Evolutionary conservation across 2,888 invertebrate genomes (phyloP), one percentile per base, ranked within the genome.

Genomic region (Slavum lentiscoides): DNA sequence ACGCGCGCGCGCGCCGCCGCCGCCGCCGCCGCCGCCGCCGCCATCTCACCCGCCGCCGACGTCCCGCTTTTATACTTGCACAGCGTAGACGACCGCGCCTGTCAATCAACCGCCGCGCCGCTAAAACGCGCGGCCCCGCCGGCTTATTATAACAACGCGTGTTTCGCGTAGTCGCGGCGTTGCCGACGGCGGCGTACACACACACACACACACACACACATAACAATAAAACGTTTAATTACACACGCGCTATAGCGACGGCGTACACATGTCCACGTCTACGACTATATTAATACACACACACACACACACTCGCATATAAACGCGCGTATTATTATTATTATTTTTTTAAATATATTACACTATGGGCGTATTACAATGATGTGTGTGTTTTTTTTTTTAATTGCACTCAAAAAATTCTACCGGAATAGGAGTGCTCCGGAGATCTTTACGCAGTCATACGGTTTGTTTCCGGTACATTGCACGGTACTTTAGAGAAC

Each of bases 151-250:
- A 80, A 80, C 70, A 80, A 68, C 70, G 72, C 72, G 75, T 75
- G 30, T 30, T 30, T 67, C 66, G 30, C 67, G 66, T 43, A 66
- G 30, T 21, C 23, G 66, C 64, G 77, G 37, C 62, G 77, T 39
- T 58, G 64, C 70, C 70, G 39, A 13, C 37, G 58, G 58, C 75
- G 49, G 30, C 30, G 30, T 30, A 30, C 30, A 30, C 30, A 30
- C 30, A 30, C 30, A 30, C 30, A 30, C 30, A 30, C 30, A 30
- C 30, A 30, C 30, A 30, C 30, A 30, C 30, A 30, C 69, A 69
- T n/a, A 80, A 80, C 70, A 80, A 80, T 70, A 72, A 80, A 80
- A 80, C 70, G 80, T 80, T 80, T 80, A 80, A 80, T 80, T 80
- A 80, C 72, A 80, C 62, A 62, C 70, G 62, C 70, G 74, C 55